phyloP scores from a whole-genome alignment of 2,113 vertebrate genomes.

The Pachypanchax playfairii region DNA sequence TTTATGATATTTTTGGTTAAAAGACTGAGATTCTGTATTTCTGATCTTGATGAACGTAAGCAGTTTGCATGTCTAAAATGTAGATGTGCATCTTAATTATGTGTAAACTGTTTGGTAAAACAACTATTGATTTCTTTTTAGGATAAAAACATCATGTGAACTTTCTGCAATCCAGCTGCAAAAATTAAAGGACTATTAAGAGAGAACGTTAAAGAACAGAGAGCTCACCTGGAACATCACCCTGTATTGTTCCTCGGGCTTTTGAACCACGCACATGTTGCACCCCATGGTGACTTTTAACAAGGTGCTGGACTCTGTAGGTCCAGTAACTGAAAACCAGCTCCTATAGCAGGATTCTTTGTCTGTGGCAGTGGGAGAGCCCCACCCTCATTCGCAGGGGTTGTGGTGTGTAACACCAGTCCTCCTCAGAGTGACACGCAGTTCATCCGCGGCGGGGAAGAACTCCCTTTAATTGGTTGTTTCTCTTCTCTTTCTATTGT shows the following conservation, averaged over 20 bases:
- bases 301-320: slow-evolving; percentile 14
- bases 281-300: slow-evolving; percentile 84
- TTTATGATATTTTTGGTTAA: no score
- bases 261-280: slow-evolving; percentile 93
- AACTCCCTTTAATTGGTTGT: slow-evolving; percentile 21
- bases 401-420: slow-evolving; percentile 26
- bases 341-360: slow-evolving; percentile 53
- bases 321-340: slow-evolving; percentile 35
- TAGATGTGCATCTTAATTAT: no score
- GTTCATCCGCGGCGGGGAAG: slow-evolving; percentile 24
- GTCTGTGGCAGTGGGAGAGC: slow-evolving; percentile 65
- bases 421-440: slow-evolving; percentile 33
- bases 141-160: no score
- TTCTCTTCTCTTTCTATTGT: slow-evolving; percentile 7
- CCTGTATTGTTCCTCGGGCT: slow-evolving; percentile 91
- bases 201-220: slow-evolving; percentile 14
- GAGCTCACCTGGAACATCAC: slow-evolving; percentile 91
- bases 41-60: no score
- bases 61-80: no score
- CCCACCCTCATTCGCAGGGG: slow-evolving; percentile 63
- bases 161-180: no score
- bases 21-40: no score
- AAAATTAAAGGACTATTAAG: no score
- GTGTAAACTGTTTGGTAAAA: no score
- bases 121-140: no score